These are phyloP conservation scores for Ligdia adustata DNA, from an alignment of 2,888 invertebrate genomes.

Conservation along the genomic window DNA sequence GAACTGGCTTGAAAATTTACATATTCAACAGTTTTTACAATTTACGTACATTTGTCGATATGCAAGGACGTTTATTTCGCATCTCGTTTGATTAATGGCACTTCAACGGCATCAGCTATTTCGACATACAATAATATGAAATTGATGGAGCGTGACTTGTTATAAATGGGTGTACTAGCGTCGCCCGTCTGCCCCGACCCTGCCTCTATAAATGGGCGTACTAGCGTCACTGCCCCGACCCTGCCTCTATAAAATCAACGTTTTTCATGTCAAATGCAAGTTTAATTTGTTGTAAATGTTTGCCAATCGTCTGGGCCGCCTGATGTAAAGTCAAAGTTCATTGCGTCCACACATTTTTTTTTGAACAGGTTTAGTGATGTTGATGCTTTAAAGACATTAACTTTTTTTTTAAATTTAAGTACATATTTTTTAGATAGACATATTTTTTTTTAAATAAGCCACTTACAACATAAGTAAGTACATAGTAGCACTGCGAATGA, in stretches of 20 bases:
- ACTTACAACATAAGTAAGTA: too few relatives aligned
- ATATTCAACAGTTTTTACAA: too few relatives aligned
- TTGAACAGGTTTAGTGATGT: too few relatives aligned
- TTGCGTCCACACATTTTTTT: too few relatives aligned
- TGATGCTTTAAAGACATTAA: too few relatives aligned
- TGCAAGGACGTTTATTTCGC: not conserved
- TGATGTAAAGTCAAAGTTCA: too few relatives aligned
- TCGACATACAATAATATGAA: constrained; percentile 5
- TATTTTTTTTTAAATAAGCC: too few relatives aligned
- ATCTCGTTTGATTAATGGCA: constrained; percentile 3
- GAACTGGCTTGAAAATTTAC: too few relatives aligned
- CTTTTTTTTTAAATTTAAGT: too few relatives aligned
- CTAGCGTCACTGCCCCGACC: not conserved
- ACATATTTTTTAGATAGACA: too few relatives aligned
- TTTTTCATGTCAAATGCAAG: not conserved
- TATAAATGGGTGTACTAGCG: constrained; percentile 5
- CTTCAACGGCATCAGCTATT: constrained; percentile 7
- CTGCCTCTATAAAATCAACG: not conserved
- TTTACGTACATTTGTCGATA: too few relatives aligned
- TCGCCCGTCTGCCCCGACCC: not conserved
- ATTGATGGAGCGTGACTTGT: constrained; percentile 7
- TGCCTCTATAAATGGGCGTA: constrained; percentile 7
- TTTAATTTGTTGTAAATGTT: not conserved
- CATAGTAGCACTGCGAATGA: too few relatives aligned
- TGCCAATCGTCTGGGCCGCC: not conserved